phyloP scores from a whole-genome alignment of 2,797 vertebrate species.

The Gastrophryne carolinensis region DNA sequence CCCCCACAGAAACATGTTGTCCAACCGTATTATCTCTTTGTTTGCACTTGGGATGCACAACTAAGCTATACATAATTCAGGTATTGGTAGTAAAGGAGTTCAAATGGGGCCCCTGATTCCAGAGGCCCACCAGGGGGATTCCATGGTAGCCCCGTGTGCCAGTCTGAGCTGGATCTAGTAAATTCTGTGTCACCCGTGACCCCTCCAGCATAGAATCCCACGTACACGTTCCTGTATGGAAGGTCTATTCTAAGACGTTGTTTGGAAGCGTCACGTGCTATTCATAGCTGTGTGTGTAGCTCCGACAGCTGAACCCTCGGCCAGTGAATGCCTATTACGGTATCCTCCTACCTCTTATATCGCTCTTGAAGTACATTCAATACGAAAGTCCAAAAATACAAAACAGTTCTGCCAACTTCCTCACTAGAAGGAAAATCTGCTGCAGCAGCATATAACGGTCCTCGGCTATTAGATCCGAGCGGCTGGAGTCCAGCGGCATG shows the following conservation, averaged over 20 bases:
- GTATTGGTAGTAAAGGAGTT: no score
- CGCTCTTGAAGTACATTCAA: conserved; percentile 31
- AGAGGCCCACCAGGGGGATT: no score
- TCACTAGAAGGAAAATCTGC: neutral
- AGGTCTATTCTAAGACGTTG: conserved; percentile 26
- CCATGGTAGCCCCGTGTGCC: no score
- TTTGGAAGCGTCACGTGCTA: conserved; percentile 34
- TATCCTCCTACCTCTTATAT: conserved; percentile 24
- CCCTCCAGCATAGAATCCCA: conserved; percentile 5
- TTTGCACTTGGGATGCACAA: no score
- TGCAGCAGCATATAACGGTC: neutral
- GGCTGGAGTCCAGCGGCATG: neutral
- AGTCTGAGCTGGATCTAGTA: no score
- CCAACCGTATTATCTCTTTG: no score
- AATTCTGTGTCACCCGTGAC: neutral
- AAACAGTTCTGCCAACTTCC: neutral
- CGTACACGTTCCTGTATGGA: conserved; percentile 7
- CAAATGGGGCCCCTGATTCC: no score
- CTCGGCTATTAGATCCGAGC: no score
- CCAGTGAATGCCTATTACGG: conserved; percentile 47
- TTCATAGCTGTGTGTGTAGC: conserved; percentile 42
- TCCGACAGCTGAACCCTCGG: conserved; percentile 37
- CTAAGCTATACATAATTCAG: no score
- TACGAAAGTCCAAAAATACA: conserved; percentile 37
- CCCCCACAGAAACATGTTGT: no score